phyloP scores from a whole-genome alignment of 1,140 invertebrate species.

The Pogonomyrmex barbatus region DNA sequence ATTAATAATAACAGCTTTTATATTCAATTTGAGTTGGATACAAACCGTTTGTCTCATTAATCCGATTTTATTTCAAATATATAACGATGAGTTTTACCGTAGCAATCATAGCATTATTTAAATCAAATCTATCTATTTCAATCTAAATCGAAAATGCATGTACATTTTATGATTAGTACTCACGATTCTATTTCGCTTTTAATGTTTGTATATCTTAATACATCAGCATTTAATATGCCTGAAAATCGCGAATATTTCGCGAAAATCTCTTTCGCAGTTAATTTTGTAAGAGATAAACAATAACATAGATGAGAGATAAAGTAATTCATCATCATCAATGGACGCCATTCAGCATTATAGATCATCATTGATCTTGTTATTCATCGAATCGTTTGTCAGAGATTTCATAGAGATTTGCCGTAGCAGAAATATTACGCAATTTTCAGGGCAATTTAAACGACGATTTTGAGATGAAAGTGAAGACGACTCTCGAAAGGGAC shows the following conservation, averaged over 20 bases:
- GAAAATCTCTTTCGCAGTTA: neutral
- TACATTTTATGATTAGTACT: neutral
- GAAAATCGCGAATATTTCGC: no score
- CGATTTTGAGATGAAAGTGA: constrained; percentile 21
- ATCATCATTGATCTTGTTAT: neutral
- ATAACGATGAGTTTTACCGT: neutral
- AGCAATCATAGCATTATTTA: neutral
- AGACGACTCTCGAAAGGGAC: neutral
- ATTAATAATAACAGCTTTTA: constrained; percentile 5
- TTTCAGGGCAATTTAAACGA: constrained; percentile 21
- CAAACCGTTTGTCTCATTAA: neutral
- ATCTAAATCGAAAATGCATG: neutral
- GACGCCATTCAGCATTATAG: neutral
- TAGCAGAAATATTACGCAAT: constrained; percentile 7
- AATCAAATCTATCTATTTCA: neutral
- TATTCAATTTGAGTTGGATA: neutral
- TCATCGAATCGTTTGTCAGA: neutral
- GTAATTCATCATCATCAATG: neutral
- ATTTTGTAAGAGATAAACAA: constrained; percentile 4
- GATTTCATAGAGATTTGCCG: neutral
- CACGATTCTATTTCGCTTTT: neutral
- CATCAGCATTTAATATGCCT: neutral
- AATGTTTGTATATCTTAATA: neutral
- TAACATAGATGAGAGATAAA: neutral
- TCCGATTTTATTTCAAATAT: neutral